Conservation (phyloP, 2,797 vertebrate genomes). For the Staurois parvus region DNA sequence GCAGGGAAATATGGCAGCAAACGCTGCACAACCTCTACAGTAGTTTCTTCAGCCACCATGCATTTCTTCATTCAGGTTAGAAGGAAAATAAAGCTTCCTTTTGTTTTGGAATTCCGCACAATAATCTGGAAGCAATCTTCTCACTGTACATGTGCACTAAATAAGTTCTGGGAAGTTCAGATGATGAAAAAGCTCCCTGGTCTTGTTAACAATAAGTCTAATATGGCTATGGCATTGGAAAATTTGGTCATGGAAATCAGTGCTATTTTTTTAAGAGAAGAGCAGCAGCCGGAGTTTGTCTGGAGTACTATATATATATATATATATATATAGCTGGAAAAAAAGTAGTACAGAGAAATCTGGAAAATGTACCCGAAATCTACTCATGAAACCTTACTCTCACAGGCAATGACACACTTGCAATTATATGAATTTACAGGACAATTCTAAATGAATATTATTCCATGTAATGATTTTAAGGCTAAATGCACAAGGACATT, state of each 20-base stretch:
- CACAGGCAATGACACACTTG: too few relatives aligned
- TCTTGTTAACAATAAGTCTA: slow-evolving; percentile 17
- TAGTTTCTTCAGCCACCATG: neutral
- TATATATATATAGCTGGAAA: neutral
- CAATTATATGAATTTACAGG: too few relatives aligned
- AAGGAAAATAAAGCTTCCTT: neutral
- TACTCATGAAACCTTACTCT: neutral
- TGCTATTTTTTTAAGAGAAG: neutral
- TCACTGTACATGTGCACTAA: slow-evolving; percentile 16
- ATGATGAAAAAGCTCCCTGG: slow-evolving; percentile 10
- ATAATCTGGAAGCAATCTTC: slow-evolving; percentile 17
- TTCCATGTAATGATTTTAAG: too few relatives aligned
- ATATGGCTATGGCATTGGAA: neutral
- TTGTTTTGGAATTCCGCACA: neutral
- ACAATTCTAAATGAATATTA: too few relatives aligned
- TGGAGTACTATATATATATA: neutral
- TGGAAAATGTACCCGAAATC: neutral
- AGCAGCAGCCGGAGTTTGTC: neutral
- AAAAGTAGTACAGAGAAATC: neutral
- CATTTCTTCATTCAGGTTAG: neutral
- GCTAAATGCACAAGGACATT: too few relatives aligned
- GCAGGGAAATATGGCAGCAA: neutral
- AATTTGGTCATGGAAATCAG: neutral
- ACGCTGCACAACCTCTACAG: neutral
- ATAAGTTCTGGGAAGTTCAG: neutral